phyloP scores from a whole-genome alignment of 1,140 invertebrate genomes.

The Lepidurus packardi region DNA sequence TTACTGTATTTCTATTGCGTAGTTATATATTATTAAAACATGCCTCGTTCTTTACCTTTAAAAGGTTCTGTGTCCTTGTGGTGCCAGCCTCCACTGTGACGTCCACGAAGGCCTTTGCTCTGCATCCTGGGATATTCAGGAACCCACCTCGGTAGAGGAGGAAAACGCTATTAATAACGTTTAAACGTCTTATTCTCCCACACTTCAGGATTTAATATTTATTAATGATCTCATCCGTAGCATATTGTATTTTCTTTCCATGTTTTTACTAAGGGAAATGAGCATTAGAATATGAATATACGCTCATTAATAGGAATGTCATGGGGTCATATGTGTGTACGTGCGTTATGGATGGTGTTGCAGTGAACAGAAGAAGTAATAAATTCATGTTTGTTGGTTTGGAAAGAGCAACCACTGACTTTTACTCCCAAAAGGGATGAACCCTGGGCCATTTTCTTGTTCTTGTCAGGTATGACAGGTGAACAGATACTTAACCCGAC shows the following conservation, averaged over 20 bases:
- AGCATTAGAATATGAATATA: background rate
- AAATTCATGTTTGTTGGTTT: slow-evolving; percentile 3
- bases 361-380: background rate
- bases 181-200: background rate
- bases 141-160: background rate
- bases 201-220: background rate
- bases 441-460: background rate
- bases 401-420: background rate
- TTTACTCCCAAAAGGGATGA: background rate
- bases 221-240: background rate
- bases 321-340: background rate
- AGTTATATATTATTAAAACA: no score
- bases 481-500: slow-evolving; percentile 3
- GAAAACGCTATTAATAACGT: background rate
- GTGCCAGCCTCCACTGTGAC: background rate
- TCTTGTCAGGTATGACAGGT: slow-evolving; percentile 7
- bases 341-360: background rate
- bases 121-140: background rate
- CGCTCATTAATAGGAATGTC: background rate
- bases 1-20: no score
- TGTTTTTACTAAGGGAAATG: background rate
- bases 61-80: slow-evolving; percentile 2
- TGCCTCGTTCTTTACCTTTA: background rate
- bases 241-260: background rate
- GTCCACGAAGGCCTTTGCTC: background rate